These are phyloP conservation scores for Melanophora roralis DNA, from an alignment of 2,888 invertebrate genomes.

Conservation along the genomic window DNA sequence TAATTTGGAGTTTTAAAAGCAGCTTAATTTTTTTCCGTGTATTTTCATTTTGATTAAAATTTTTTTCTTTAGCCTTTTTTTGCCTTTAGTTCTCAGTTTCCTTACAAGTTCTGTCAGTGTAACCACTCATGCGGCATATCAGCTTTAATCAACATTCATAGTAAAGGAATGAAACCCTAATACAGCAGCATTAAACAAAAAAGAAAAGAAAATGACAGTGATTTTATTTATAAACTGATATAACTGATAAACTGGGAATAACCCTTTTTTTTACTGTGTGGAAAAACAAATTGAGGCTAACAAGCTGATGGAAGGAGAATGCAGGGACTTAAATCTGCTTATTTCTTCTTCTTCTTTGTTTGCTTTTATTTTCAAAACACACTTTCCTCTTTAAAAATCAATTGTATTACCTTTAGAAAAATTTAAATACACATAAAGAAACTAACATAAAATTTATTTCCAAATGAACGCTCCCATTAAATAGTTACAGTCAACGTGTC, in stretches of 20 bases:
- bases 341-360: slow-evolving; percentile 12
- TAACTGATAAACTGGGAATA: slow-evolving; percentile 25
- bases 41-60: slow-evolving; percentile 36
- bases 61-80: slow-evolving; percentile 21
- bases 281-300: background rate
- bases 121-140: slow-evolving; percentile 60
- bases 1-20: too few species aligned
- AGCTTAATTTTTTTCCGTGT: slow-evolving; percentile 2
- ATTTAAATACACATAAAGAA: background rate
- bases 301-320: background rate
- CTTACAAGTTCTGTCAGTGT: slow-evolving; percentile 37
- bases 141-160: slow-evolving; percentile 60
- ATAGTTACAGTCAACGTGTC: slow-evolving; percentile 14
- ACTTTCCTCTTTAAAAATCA: slow-evolving; percentile 20
- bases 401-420: slow-evolving; percentile 37
- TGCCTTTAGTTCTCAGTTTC: slow-evolving; percentile 17
- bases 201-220: slow-evolving; percentile 27
- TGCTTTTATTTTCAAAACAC: slow-evolving; percentile 3
- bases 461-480: slow-evolving; percentile 57
- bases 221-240: slow-evolving; percentile 41
- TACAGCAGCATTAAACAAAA: slow-evolving; percentile 3
- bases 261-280: background rate
- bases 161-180: slow-evolving; percentile 41
- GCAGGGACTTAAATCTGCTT: slow-evolving; percentile 34
- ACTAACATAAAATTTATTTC: slow-evolving; percentile 40